phyloP scores from a whole-genome alignment of 2,113 vertebrate species.

The Tachysurus vachellii region DNA sequence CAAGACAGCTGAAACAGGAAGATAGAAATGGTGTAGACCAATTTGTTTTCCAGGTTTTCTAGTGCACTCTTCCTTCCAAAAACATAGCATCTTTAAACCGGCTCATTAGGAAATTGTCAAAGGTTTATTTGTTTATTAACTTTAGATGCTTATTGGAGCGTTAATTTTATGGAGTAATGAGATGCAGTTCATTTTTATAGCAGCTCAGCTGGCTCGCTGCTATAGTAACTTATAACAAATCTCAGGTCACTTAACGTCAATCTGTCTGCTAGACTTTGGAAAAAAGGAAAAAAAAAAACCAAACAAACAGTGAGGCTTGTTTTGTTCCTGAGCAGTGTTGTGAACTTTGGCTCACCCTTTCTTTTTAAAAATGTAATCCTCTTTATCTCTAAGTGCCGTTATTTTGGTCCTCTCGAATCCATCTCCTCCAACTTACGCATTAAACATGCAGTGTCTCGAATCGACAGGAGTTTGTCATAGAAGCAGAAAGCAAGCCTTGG shows the following conservation, averaged over 20 bases:
- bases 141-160: not conserved
- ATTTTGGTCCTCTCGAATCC: constrained; percentile 65
- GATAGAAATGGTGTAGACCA: constrained; percentile 1
- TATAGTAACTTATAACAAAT: constrained; percentile 26
- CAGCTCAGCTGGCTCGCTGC: not conserved
- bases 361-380: constrained; percentile 67
- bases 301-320: constrained; percentile 10
- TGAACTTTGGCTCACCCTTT: constrained; percentile 70
- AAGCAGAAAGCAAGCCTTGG: constrained; percentile 11
- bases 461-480: constrained; percentile 38
- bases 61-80: not conserved
- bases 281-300: not conserved
- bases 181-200: not conserved
- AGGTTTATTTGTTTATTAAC: not conserved
- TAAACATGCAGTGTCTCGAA: constrained; percentile 60
- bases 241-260: constrained; percentile 13
- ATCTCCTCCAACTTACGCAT: constrained; percentile 67
- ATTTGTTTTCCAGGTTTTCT: not conserved
- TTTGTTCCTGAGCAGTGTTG: constrained; percentile 65
- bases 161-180: not conserved
- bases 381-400: constrained; percentile 72
- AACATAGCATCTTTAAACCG: not conserved
- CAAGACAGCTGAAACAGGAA: constrained; percentile 22
- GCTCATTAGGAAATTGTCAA: not conserved
- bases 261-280: constrained; percentile 14